These are phyloP conservation scores for Cottus gobio DNA, from an alignment of 2,113 vertebrate species.

Conservation along the genomic window DNA sequence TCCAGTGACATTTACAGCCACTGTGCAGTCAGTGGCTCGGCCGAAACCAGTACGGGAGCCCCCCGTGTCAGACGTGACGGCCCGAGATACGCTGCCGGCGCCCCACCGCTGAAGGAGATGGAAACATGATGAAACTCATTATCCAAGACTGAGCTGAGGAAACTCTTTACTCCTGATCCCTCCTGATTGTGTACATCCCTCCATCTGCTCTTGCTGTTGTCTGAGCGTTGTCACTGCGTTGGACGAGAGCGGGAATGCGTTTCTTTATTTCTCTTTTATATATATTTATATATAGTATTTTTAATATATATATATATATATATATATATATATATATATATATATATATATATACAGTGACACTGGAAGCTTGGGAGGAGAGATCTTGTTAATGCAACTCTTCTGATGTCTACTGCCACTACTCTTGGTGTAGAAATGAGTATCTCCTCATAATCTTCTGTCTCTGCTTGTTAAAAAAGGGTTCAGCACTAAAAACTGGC, in stretches of 20 bases:
- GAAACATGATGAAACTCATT: slow-evolving; percentile 11
- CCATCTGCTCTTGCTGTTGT: slow-evolving; percentile 60
- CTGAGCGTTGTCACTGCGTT: not conserved
- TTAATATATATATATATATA: no score
- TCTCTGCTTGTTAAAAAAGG: not conserved
- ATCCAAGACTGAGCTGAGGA: slow-evolving; percentile 11
- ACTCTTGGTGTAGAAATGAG: no score
- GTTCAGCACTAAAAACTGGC: no score
- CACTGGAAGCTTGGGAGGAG: no score
- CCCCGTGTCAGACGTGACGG: not conserved
- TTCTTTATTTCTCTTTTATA: not conserved
- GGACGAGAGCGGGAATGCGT: not conserved
- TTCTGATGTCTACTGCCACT: no score
- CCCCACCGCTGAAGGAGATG: not conserved
- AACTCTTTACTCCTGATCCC: not conserved
- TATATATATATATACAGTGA: no score
- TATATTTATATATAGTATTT: no score
- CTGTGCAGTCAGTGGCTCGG: slow-evolving; percentile 9
- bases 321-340: no score
- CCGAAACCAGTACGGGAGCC: slow-evolving; percentile 28
- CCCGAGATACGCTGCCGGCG: no score
- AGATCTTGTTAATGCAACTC: no score
- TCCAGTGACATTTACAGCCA: slow-evolving; percentile 57
- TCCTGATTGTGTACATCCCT: slow-evolving; percentile 21
- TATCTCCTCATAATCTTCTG: not conserved